These are phyloP conservation scores for Myotis daubentonii DNA, from an alignment of 2,797 vertebrate species.

Conservation along the genomic window DNA sequence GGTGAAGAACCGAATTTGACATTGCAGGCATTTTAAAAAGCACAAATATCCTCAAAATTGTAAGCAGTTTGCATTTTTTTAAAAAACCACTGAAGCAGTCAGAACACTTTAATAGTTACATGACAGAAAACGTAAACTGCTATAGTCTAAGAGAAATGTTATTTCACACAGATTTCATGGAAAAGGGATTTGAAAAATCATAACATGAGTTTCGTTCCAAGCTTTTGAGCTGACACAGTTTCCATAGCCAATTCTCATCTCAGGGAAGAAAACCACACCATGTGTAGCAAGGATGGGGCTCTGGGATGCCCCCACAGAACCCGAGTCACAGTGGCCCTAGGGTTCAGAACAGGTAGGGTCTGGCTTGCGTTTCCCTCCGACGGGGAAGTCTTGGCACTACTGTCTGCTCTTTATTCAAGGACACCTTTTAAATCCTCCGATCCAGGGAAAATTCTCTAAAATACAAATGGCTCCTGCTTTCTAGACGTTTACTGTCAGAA, in stretches of 20 bases:
- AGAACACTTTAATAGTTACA: conserved; percentile 31
- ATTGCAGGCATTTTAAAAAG: conserved; percentile 50
- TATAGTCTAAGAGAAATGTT: conserved; percentile 53
- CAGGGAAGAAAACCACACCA: neutral
- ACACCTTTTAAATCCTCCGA: neutral
- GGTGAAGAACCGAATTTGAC: conserved; percentile 13
- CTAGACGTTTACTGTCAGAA: conserved; percentile 21
- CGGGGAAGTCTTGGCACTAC: neutral
- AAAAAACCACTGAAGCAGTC: neutral
- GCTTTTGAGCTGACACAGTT: conserved; percentile 52
- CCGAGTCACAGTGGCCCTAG: neutral
- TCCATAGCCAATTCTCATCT: conserved; percentile 41
- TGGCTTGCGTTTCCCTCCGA: neutral
- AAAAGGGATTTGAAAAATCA: conserved; percentile 63
- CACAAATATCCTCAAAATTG: neutral
- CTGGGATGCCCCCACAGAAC: no score
- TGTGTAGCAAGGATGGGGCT: neutral
- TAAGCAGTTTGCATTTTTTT: conserved; percentile 21
- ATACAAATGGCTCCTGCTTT: neutral
- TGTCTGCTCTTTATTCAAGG: neutral
- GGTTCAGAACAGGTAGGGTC: neutral
- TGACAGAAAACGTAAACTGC: conserved; percentile 45
- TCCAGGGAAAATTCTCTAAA: neutral
- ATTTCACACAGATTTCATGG: conserved; percentile 70
- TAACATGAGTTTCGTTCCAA: conserved; percentile 54